Conservation (phyloP, 2,888 invertebrate species). For the Pristionchus mayeri region DNA sequence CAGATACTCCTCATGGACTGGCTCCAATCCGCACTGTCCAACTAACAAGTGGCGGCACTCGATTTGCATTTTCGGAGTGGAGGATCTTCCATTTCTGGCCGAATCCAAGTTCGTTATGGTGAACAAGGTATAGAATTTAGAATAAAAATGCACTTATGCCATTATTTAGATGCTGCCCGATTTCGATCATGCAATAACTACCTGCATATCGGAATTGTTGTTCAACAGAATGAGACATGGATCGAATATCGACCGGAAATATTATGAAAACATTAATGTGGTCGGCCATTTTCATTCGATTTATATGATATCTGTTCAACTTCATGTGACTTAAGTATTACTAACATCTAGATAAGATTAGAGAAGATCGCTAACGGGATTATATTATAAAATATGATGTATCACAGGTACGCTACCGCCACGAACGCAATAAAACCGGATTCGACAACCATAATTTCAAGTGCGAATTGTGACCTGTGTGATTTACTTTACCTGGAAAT, state of each 20-base stretch:
- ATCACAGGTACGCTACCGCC: background rate
- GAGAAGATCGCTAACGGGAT: no score
- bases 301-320: no score
- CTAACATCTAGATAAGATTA: no score
- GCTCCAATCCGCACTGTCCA: background rate
- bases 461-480: no score
- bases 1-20: background rate
- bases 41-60: background rate
- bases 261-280: background rate
- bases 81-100: background rate
- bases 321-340: no score
- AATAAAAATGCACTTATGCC: background rate
- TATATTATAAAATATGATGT: background rate
- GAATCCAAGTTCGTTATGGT: background rate
- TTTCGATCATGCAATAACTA: background rate
- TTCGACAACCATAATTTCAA: background rate
- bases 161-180: background rate
- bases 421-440: background rate
- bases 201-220: conserved; percentile 4
- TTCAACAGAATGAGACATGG: background rate
- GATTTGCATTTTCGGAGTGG: conserved; percentile 15
- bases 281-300: no score
- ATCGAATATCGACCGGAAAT: background rate
- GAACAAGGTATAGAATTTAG: background rate
- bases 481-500: no score